A percentile compares a stretch with the other conserved stretches of the same genome.
Conservation (phyloP, 2,888 invertebrate species). For the Lasiommata megera region DNA sequence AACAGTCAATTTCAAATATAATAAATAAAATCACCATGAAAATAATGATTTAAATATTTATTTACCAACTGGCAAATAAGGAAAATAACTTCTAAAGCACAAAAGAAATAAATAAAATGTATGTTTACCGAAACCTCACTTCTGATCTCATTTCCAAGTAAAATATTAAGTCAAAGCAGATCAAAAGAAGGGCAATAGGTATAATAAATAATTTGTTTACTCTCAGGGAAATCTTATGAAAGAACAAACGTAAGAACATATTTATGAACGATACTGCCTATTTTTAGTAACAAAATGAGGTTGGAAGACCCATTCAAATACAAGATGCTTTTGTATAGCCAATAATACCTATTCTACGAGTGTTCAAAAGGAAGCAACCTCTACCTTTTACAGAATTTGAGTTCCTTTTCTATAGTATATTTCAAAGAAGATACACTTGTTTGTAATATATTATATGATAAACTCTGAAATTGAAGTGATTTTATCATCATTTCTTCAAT, state of each 20-base stretch:
- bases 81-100: slow-evolving; percentile 1
- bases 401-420: too few species aligned
- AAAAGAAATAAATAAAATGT: not conserved
- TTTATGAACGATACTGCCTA: not conserved
- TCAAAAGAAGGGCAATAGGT: slow-evolving; percentile 25
- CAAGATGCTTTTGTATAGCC: not conserved
- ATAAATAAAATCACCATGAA: too few species aligned
- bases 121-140: not conserved
- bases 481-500: too few species aligned
- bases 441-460: too few species aligned
- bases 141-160: slow-evolving; percentile 40
- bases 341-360: too few species aligned
- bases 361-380: too few species aligned
- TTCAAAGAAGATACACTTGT: too few species aligned
- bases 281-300: not conserved
- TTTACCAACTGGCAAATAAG: not conserved
- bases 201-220: slow-evolving; percentile 39
- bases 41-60: not conserved
- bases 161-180: slow-evolving; percentile 34
- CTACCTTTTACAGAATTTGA: too few species aligned
- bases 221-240: not conserved
- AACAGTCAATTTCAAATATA: too few species aligned
- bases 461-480: too few species aligned
- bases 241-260: not conserved
- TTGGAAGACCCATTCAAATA: not conserved